A percentile compares a stretch with the other conserved stretches of the same genome.
Conservation (phyloP, 2,113 vertebrate genomes). For the Polypterus senegalus region DNA sequence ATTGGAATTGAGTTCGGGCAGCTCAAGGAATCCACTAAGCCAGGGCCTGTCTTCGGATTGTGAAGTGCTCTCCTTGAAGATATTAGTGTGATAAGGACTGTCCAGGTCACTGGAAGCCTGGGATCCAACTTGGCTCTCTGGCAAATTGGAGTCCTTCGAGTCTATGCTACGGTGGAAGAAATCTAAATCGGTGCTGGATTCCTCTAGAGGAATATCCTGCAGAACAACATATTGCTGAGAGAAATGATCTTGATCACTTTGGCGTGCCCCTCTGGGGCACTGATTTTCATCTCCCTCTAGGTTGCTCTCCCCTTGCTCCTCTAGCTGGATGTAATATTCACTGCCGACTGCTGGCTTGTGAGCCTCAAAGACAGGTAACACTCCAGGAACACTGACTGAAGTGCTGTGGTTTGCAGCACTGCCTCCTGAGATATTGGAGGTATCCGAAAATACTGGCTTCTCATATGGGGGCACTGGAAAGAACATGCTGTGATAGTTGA, state of each 20-base stretch:
- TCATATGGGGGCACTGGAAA: conserved; percentile 73
- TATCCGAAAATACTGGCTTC: conserved; percentile 59
- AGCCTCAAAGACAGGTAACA: conserved; percentile 80
- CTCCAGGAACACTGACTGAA: conserved; percentile 51
- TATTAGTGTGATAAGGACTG: conserved; percentile 66
- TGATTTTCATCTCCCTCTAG: conserved; percentile 46
- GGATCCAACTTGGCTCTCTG: conserved; percentile 55
- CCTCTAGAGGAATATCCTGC: conserved; percentile 62
- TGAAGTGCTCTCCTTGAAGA: conserved; percentile 56
- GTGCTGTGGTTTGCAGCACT: conserved; percentile 30
- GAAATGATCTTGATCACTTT: conserved; percentile 40
- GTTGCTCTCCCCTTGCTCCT: conserved; percentile 65
- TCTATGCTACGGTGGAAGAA: conserved; percentile 69
- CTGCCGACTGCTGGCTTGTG: conserved; percentile 76
- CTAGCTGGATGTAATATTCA: conserved; percentile 88
- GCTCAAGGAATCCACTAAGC: conserved; percentile 48
- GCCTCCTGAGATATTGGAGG: conserved; percentile 35
- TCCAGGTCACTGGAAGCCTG: conserved; percentile 46
- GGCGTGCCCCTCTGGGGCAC: conserved; percentile 32
- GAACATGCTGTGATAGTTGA: conserved; percentile 84
- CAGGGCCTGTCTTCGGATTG: conserved; percentile 47
- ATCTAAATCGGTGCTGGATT: conserved; percentile 73
- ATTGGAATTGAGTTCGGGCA: conserved; percentile 52
- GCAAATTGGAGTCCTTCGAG: conserved; percentile 55
- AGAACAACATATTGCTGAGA: conserved; percentile 49